These are phyloP conservation scores for Nothocercus julius DNA, from an alignment of 2,113 vertebrate genomes.

Conservation along the genomic window DNA sequence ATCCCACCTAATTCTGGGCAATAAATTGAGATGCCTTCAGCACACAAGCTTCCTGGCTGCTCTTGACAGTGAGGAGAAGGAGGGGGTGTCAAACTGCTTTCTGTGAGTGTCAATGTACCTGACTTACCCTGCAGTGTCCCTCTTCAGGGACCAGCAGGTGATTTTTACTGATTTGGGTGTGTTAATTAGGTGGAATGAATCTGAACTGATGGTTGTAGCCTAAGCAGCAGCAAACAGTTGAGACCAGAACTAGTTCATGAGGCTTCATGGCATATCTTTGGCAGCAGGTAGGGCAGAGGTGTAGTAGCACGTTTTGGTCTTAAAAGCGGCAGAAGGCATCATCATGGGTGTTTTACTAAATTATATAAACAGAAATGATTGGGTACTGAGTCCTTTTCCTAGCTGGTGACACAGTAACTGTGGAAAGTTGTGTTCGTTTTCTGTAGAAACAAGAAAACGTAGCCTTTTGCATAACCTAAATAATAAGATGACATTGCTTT, in stretches of 20 bases:
- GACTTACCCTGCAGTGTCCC: neutral
- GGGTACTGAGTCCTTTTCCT: neutral
- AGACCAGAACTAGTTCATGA: neutral
- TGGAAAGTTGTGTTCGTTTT: neutral
- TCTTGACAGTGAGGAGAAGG: neutral
- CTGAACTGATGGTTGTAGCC: neutral
- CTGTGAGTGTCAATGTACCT: neutral
- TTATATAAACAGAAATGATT: neutral
- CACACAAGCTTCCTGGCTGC: neutral
- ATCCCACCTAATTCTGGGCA: neutral
- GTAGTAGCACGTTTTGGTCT: neutral
- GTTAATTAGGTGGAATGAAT: neutral
- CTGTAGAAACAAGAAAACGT: neutral
- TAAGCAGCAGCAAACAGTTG: neutral
- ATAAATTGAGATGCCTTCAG: neutral
- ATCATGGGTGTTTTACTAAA: neutral
- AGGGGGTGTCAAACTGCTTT: neutral
- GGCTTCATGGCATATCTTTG: neutral
- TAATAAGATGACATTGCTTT: neutral
- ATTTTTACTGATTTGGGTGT: neutral
- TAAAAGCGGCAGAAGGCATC: neutral
- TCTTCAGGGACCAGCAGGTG: neutral
- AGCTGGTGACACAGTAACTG: slow-evolving; percentile 11
- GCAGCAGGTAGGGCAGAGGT: neutral
- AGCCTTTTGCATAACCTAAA: neutral